Evolutionary conservation across 30 jellyfish, hydroid and myxozoan genomes (phyloP).

Genomic region (Hydra vulgaris): DNA sequence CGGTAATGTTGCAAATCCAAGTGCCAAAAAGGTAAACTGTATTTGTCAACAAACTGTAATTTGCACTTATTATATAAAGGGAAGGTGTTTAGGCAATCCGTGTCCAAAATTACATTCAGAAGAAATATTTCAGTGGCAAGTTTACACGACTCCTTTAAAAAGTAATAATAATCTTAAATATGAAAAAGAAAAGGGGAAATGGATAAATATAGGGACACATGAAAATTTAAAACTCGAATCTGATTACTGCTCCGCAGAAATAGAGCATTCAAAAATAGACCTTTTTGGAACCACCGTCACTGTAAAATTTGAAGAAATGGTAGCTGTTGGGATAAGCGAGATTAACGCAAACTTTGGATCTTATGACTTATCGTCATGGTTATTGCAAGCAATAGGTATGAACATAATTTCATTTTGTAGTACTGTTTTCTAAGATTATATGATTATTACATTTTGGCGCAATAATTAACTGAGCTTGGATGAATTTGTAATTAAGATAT

Average conservation of each 20-base stretch:
- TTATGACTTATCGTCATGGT: conserved; percentile 33
- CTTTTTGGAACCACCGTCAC: conserved; percentile 19
- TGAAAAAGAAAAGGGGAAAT: conserved; percentile 7
- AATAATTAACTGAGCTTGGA: too few relatives aligned
- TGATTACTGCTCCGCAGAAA: conserved; percentile 26
- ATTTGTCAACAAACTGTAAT: conserved; percentile 13
- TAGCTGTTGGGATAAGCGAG: conserved; percentile 21
- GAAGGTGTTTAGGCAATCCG: background rate
- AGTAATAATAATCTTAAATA: background rate
- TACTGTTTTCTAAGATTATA: too few relatives aligned
- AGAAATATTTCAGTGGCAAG: conserved; percentile 30
- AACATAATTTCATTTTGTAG: too few relatives aligned
- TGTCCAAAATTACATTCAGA: conserved; percentile 18
- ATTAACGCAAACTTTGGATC: conserved; percentile 5
- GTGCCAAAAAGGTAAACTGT: background rate
- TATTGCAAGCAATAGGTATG: conserved; percentile 21
- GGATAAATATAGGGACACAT: conserved; percentile 26
- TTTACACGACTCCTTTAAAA: conserved; percentile 12
- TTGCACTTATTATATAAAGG: conserved; percentile 2
- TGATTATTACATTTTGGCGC: too few relatives aligned
- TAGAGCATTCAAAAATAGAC: conserved; percentile 19
- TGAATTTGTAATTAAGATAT: too few relatives aligned
- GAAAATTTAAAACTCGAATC: conserved; percentile 32
- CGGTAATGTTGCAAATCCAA: background rate
- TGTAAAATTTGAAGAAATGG: conserved; percentile 26